phyloP scores from a whole-genome alignment of 2,113 vertebrate species.

The Empidonax alnorum region DNA sequence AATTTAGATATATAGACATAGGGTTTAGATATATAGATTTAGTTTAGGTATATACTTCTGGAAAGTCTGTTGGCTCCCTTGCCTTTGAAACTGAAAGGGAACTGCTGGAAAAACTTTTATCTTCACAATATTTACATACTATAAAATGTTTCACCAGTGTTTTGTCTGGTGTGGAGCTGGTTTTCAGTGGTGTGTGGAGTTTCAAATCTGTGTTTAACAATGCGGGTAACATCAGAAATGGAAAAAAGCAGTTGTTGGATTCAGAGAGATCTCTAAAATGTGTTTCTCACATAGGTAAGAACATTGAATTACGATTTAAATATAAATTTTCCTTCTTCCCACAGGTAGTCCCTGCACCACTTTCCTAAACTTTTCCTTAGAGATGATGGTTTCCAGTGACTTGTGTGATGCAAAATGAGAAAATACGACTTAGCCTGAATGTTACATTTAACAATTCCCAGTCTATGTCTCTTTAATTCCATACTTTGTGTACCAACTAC shows the following conservation, averaged over 20 bases:
- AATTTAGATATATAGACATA: no score
- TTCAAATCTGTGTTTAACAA: conserved; percentile 59
- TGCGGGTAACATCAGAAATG: conserved; percentile 43
- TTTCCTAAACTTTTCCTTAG: neutral
- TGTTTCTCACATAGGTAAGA: neutral
- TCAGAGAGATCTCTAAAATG: neutral
- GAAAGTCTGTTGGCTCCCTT: conserved; percentile 35
- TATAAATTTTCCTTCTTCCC: neutral
- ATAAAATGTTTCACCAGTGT: conserved; percentile 44
- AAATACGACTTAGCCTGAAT: neutral
- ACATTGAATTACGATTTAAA: neutral
- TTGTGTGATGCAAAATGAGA: neutral
- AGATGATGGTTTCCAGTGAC: neutral
- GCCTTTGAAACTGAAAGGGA: conserved; percentile 53
- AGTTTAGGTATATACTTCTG: conserved; percentile 21
- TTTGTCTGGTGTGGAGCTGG: conserved; percentile 66
- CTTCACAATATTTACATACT: conserved; percentile 53
- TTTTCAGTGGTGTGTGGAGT: conserved; percentile 57
- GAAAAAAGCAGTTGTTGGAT: conserved; percentile 41
- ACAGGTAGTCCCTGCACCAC: neutral
- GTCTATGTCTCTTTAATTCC: neutral
- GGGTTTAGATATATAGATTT: neutral
- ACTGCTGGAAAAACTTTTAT: conserved; percentile 34
- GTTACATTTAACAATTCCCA: neutral
- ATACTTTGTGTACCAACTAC: neutral